Conservation (phyloP, 2,797 vertebrate species). For the Pangasius sanitwongsei region DNA sequence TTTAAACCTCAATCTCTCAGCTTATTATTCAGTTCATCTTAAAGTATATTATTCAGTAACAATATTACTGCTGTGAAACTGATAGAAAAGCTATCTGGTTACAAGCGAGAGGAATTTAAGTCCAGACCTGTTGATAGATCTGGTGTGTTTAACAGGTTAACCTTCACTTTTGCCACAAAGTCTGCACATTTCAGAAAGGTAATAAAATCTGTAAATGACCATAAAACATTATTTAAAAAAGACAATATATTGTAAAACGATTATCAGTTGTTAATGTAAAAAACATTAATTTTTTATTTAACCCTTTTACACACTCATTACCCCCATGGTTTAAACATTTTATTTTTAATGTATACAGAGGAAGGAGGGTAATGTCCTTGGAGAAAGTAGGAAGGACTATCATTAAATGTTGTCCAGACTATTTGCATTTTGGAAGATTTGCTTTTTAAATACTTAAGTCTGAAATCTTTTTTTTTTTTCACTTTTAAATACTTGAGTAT, state of each 20-base stretch:
- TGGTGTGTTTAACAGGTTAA: background rate
- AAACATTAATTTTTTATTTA: background rate
- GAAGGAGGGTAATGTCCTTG: background rate
- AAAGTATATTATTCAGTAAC: background rate
- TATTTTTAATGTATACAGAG: background rate
- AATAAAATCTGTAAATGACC: background rate
- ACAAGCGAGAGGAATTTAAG: background rate
- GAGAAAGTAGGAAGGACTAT: background rate
- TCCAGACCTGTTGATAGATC: background rate
- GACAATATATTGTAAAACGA: background rate
- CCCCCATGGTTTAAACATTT: background rate
- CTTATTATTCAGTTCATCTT: background rate
- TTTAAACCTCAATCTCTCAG: background rate
- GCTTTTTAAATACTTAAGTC: background rate
- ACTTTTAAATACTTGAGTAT: background rate
- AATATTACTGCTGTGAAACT: background rate
- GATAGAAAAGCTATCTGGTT: background rate
- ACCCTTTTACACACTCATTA: background rate
- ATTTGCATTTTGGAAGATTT: background rate
- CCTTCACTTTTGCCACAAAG: background rate
- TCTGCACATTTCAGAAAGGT: background rate
- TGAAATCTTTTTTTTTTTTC: background rate
- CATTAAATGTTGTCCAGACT: background rate
- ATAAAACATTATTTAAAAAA: background rate
- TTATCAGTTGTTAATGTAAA: background rate